Percentiles rank a stretch among this genome's conserved stretches.
Evolutionary conservation across 2,797 vertebrate genomes (phyloP).

Genomic region (Lepilemur ruficaudatus): DNA sequence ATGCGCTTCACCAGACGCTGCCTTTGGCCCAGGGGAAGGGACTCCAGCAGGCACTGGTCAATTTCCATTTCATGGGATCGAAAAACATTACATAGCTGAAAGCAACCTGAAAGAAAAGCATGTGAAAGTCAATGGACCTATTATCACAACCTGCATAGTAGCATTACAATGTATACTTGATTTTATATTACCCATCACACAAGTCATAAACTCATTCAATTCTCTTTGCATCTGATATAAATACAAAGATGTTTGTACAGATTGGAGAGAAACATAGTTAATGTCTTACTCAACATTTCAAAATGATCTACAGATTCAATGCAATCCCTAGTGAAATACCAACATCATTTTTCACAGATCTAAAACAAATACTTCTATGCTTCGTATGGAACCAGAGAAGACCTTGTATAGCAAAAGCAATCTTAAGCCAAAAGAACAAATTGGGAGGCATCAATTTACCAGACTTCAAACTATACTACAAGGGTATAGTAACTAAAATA

Average conservation of each 20-base stretch:
- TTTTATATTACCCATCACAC: background rate
- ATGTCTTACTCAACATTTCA: background rate
- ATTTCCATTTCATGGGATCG: slow-evolving; percentile 98
- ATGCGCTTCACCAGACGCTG: slow-evolving; percentile 95
- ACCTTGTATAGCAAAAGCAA: too few relatives aligned
- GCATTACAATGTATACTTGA: background rate
- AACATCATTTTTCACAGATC: too few relatives aligned
- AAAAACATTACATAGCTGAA: slow-evolving; percentile 98
- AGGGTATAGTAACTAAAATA: too few relatives aligned
- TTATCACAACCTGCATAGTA: rapidly evolving
- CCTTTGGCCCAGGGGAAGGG: slow-evolving; percentile 94
- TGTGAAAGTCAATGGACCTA: background rate
- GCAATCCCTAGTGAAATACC: too few relatives aligned
- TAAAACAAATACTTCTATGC: too few relatives aligned
- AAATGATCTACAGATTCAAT: too few relatives aligned
- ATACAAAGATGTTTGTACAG: background rate
- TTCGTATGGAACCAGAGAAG: too few relatives aligned
- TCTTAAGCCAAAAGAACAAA: too few relatives aligned
- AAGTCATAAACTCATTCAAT: background rate
- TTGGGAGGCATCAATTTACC: too few relatives aligned
- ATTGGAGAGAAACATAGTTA: rapidly evolving
- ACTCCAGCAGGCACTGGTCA: slow-evolving; percentile 99
- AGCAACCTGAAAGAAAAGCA: slow-evolving; percentile 90
- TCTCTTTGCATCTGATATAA: too few relatives aligned
- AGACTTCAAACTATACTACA: too few relatives aligned